phyloP scores from a whole-genome alignment of 2,888 invertebrate genomes.

The Drosophila prostipennis region DNA sequence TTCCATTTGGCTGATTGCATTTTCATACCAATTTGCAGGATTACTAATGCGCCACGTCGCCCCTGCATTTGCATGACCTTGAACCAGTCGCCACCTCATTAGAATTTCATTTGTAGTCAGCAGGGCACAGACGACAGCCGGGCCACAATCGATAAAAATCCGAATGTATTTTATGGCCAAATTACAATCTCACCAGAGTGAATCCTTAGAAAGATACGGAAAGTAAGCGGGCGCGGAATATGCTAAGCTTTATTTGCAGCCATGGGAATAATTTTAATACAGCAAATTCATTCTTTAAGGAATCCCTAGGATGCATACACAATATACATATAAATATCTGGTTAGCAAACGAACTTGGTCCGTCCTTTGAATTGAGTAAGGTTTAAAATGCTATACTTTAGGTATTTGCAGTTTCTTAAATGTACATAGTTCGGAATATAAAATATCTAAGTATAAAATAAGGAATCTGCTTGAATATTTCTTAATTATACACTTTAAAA shows the following conservation, averaged over 20 bases:
- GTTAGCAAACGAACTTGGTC: slow-evolving; percentile 22
- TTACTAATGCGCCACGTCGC: slow-evolving; percentile 60
- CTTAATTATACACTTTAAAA: background rate
- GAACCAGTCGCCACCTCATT: slow-evolving; percentile 30
- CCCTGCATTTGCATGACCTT: slow-evolving; percentile 44
- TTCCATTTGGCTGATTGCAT: slow-evolving; percentile 72
- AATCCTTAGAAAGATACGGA: slow-evolving; percentile 34
- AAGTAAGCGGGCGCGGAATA: slow-evolving; percentile 26
- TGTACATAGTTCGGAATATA: background rate
- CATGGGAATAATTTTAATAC: slow-evolving; percentile 26
- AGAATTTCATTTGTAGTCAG: slow-evolving; percentile 46
- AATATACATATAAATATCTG: slow-evolving; percentile 26
- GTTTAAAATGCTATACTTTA: background rate
- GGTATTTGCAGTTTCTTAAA: background rate
- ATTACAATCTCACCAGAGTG: slow-evolving; percentile 27
- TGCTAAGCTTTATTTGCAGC: slow-evolving; percentile 41
- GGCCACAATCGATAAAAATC: slow-evolving; percentile 28
- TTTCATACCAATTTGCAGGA: slow-evolving; percentile 61
- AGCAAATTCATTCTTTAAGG: slow-evolving; percentile 28
- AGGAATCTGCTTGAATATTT: background rate
- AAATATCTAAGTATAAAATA: background rate
- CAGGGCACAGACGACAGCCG: slow-evolving; percentile 15
- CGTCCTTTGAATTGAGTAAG: slow-evolving; percentile 16
- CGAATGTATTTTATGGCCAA: slow-evolving; percentile 38
- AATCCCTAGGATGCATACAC: slow-evolving; percentile 18